Percentiles rank a stretch among this genome's conserved stretches.
Evolutionary conservation across 2,797 vertebrate species (phyloP).

Genomic region (Xerus rutilus): DNA sequence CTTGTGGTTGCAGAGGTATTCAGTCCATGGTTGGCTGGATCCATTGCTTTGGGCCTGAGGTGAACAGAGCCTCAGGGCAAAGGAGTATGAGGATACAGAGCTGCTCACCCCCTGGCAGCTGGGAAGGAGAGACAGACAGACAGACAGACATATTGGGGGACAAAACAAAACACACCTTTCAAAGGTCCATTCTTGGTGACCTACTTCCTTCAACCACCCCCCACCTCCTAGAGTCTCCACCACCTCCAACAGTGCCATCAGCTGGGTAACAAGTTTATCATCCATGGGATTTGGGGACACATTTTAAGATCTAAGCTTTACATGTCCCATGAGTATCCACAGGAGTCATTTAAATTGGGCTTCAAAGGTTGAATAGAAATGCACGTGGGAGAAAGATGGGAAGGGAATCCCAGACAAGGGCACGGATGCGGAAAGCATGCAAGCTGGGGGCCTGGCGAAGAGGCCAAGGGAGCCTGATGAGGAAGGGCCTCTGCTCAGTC

Average conservation of each 20-base stretch:
- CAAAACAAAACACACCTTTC: background rate
- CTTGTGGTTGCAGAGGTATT: background rate
- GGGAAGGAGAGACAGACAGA: background rate
- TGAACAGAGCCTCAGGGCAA: too few species aligned
- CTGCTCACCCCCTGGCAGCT: too few species aligned
- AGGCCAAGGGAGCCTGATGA: background rate
- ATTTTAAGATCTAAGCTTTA: background rate
- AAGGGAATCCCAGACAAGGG: background rate
- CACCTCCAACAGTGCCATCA: background rate
- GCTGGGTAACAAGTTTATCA: background rate
- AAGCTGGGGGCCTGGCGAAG: background rate
- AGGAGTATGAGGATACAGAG: too few species aligned
- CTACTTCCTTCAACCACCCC: background rate
- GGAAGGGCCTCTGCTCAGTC: background rate
- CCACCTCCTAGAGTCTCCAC: background rate
- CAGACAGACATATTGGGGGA: too few species aligned
- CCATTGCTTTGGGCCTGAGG: too few species aligned
- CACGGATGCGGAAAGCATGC: background rate
- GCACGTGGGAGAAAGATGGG: background rate
- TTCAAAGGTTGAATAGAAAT: conserved; percentile 1
- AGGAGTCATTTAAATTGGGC: background rate
- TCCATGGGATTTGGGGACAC: background rate
- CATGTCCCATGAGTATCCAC: background rate
- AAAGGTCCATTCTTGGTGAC: background rate
- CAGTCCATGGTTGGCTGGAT: background rate